phyloP scores from a whole-genome alignment of 53 echinoderm and acorn worm species.

The Holothuria leucospilota region DNA sequence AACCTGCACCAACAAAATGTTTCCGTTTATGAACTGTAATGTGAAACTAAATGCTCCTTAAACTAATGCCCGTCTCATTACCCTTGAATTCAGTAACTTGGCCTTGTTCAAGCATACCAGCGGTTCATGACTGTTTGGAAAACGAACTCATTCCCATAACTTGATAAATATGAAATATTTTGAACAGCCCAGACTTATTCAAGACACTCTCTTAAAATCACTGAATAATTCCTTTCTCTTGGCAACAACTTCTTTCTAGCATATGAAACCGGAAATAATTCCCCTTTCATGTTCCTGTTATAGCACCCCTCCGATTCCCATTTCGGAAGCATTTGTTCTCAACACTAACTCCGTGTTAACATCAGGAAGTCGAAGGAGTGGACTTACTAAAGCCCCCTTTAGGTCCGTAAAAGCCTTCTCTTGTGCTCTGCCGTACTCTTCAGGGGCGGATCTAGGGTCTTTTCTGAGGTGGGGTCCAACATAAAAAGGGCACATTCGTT shows the following conservation, averaged over 20 bases:
- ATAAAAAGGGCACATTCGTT: too few species aligned
- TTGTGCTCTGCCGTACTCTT: constrained; percentile 24
- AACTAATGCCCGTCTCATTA: constrained; percentile 49
- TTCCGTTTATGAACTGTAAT: constrained; percentile 46
- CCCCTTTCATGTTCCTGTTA: neutral
- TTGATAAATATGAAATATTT: constrained; percentile 46
- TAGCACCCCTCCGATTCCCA: constrained; percentile 32
- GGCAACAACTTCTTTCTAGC: constrained; percentile 7
- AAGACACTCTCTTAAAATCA: constrained; percentile 23
- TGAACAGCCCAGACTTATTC: constrained; percentile 41
- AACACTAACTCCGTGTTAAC: constrained; percentile 24
- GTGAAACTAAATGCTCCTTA: constrained; percentile 43
- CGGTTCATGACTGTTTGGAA: constrained; percentile 51
- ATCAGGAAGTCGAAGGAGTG: constrained; percentile 37
- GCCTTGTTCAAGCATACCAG: constrained; percentile 19
- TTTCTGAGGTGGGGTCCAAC: too few species aligned
- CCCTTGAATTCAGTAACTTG: constrained; percentile 43
- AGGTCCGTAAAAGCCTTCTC: constrained; percentile 35
- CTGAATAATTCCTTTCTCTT: neutral
- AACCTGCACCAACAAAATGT: constrained; percentile 66
- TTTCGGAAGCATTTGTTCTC: constrained; percentile 46
- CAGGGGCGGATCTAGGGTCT: too few species aligned
- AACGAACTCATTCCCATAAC: constrained; percentile 44
- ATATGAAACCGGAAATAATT: neutral
- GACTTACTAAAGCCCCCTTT: constrained; percentile 7